Conservation (phyloP, 2,113 vertebrate genomes). For the Spea bombifrons region DNA sequence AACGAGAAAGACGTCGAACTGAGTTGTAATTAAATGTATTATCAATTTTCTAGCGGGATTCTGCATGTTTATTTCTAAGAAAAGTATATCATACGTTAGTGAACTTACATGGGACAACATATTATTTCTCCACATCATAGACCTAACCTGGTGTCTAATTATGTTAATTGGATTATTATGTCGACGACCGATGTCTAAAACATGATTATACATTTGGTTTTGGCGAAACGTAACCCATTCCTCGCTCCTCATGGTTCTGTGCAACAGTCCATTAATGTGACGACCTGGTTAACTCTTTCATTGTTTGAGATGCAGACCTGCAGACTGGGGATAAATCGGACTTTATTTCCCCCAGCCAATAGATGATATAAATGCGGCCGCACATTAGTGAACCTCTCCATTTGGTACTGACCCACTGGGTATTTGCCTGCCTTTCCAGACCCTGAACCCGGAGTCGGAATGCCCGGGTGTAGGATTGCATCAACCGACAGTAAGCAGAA, state of each 20-base stretch:
- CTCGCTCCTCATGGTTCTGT: not conserved
- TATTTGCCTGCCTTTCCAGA: too few relatives aligned
- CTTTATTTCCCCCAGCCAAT: too few relatives aligned
- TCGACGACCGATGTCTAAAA: slow-evolving; percentile 23
- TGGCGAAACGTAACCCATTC: not conserved
- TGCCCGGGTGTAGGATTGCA: too few relatives aligned
- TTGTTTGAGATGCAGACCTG: too few relatives aligned
- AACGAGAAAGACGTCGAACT: not conserved
- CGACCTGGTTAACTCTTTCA: too few relatives aligned
- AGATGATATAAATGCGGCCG: too few relatives aligned
- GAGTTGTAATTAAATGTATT: slow-evolving; percentile 42
- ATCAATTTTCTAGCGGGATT: slow-evolving; percentile 32
- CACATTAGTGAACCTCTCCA: too few relatives aligned
- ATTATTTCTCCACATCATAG: slow-evolving; percentile 21
- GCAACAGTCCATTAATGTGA: too few relatives aligned
- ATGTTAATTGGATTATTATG: slow-evolving; percentile 38
- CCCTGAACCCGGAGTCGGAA: too few relatives aligned
- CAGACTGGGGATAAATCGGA: too few relatives aligned
- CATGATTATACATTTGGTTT: slow-evolving; percentile 19
- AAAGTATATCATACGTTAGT: not conserved
- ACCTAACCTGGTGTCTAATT: slow-evolving; percentile 20
- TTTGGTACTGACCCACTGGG: too few relatives aligned
- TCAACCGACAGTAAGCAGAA: too few relatives aligned
- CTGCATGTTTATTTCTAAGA: not conserved
- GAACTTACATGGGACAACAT: slow-evolving; percentile 14